phyloP scores from a whole-genome alignment of 1,140 invertebrate genomes.

The Lineus longissimus region DNA sequence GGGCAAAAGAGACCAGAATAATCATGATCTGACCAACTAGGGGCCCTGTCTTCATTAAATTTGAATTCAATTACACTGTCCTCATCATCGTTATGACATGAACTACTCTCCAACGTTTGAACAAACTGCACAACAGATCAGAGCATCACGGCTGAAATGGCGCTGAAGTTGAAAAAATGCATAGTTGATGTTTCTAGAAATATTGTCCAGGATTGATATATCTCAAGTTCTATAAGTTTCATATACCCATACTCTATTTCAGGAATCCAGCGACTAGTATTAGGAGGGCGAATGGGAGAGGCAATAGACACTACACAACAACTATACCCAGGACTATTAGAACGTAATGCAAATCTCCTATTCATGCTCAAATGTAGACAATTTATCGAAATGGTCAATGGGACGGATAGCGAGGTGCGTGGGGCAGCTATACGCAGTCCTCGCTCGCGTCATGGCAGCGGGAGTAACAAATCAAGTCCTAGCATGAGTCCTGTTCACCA shows the following conservation, averaged over 20 bases:
- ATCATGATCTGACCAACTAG: too few species aligned
- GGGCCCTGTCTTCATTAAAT: too few species aligned
- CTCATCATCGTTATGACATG: too few species aligned
- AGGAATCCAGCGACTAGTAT: slow-evolving; percentile 90
- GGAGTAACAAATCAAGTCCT: slow-evolving; percentile 36
- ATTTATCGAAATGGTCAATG: slow-evolving; percentile 81
- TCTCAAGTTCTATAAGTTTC: too few species aligned
- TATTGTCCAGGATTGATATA: too few species aligned
- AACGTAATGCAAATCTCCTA: slow-evolving; percentile 82
- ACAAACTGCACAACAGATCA: too few species aligned
- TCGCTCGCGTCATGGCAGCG: slow-evolving; percentile 33
- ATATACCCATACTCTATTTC: slow-evolving; percentile 28
- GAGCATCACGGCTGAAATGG: too few species aligned
- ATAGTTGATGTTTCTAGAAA: too few species aligned
- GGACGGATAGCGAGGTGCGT: slow-evolving; percentile 53
- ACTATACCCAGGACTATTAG: slow-evolving; percentile 85
- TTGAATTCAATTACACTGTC: neutral
- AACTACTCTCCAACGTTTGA: too few species aligned
- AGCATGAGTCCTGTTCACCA: slow-evolving; percentile 33
- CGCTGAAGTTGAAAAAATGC: too few species aligned
- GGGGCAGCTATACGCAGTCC: slow-evolving; percentile 39
- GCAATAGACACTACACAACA: slow-evolving; percentile 85
- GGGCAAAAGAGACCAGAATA: neutral
- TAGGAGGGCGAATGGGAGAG: slow-evolving; percentile 88
- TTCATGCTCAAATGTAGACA: slow-evolving; percentile 95